A percentile compares a stretch with the other conserved stretches of the same genome.
Conservation (phyloP, 2,797 vertebrate genomes). For the Anguilla obscura region DNA sequence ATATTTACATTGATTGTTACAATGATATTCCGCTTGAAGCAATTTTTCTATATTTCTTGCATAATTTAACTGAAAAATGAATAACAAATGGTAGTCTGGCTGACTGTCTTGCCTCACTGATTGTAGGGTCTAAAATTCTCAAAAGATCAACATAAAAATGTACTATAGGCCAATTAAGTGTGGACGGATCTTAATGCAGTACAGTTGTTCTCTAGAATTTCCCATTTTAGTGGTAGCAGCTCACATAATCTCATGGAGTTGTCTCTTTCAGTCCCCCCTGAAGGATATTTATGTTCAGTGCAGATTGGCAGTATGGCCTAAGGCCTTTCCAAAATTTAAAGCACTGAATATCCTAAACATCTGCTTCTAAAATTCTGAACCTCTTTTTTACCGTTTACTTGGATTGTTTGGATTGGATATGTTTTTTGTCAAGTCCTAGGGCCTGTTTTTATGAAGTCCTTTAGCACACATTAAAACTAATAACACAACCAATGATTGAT, state of each 20-base stretch:
- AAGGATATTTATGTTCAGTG: neutral
- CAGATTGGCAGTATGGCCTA: neutral
- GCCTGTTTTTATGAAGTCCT: neutral
- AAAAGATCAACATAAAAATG: neutral
- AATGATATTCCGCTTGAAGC: neutral
- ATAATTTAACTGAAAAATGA: neutral
- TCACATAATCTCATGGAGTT: neutral
- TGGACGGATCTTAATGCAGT: neutral
- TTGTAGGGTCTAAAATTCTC: neutral
- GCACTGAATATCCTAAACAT: neutral
- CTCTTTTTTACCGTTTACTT: neutral
- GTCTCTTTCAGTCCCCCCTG: neutral
- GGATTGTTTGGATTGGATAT: neutral
- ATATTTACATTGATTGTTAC: neutral
- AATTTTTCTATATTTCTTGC: neutral
- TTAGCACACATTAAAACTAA: neutral
- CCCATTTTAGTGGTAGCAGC: neutral
- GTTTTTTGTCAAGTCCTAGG: neutral
- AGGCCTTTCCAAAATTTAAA: neutral
- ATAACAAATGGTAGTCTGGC: neutral
- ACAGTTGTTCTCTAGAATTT: neutral
- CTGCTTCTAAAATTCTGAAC: neutral
- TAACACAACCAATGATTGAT: neutral
- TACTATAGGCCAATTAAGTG: neutral
- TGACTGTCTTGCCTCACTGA: neutral